These are phyloP conservation scores for Oophaga sylvatica DNA, from an alignment of 2,797 vertebrate species.

Conservation along the genomic window DNA sequence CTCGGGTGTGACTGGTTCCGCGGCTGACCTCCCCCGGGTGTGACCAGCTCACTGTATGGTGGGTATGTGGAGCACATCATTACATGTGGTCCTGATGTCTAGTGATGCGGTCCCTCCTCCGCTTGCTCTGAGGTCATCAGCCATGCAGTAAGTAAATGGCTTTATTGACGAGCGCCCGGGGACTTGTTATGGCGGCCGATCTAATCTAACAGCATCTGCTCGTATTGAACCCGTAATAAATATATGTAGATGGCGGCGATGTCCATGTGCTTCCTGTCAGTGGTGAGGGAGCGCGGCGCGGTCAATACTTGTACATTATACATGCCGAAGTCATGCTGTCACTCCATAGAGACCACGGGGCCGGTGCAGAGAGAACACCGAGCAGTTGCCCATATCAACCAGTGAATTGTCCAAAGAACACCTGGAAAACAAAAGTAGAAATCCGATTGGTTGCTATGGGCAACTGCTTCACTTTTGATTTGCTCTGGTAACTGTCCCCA, in stretches of 20 bases:
- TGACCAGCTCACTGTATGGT: background rate
- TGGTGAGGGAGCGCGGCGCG: background rate
- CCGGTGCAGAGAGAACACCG: no score
- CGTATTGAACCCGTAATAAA: background rate
- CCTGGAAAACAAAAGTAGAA: no score
- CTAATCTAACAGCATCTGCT: background rate
- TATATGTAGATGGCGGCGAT: background rate
- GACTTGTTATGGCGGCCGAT: background rate
- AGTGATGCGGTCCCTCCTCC: background rate
- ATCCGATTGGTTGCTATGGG: no score
- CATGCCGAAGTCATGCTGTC: background rate
- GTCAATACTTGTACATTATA: background rate
- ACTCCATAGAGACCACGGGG: no score
- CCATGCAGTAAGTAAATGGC: background rate
- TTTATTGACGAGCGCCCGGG: background rate
- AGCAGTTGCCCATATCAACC: no score
- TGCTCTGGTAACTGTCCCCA: no score
- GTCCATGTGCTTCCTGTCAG: slow-evolving; percentile 2
- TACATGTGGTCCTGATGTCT: background rate
- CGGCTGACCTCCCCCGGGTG: no score
- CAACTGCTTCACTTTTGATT: no score
- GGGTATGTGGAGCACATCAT: background rate
- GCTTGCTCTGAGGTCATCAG: background rate
- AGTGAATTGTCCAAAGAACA: no score
- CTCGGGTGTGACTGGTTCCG: no score